phyloP scores from a whole-genome alignment of 2,888 invertebrate species.

The Byasa hedistus region DNA sequence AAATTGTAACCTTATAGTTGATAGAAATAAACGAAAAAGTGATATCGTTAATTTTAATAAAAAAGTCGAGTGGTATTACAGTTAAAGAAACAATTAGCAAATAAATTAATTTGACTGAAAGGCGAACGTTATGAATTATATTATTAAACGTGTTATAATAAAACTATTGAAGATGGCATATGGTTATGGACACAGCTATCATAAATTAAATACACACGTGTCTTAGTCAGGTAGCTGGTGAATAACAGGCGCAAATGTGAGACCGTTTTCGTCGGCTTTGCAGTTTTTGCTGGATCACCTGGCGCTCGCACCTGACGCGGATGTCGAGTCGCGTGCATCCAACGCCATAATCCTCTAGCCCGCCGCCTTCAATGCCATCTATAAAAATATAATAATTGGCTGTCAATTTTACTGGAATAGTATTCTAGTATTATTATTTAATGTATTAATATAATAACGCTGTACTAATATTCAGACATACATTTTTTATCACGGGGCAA shows the following conservation, averaged over 20 bases:
- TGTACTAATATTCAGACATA: no score
- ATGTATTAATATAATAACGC: no score
- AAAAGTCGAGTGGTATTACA: no score
- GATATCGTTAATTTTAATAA: no score
- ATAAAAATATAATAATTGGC: constrained; percentile 1
- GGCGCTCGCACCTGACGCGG: constrained; percentile 57
- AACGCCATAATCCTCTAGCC: constrained; percentile 25
- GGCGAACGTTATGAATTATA: no score
- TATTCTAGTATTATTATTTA: not conserved
- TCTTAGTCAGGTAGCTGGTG: constrained; percentile 6
- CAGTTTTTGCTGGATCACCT: constrained; percentile 37
- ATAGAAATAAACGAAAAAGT: no score
- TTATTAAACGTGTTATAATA: not conserved
- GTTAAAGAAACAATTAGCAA: no score
- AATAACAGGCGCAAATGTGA: constrained; percentile 22
- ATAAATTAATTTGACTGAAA: no score
- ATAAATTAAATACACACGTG: constrained; percentile 18
- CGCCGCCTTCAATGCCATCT: not conserved
- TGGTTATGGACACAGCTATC: not conserved
- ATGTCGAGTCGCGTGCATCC: constrained; percentile 32
- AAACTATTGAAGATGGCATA: not conserved
- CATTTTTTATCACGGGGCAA: not conserved
- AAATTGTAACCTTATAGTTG: no score
- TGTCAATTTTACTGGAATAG: not conserved
- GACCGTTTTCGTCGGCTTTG: constrained; percentile 36